Percentiles rank a stretch among this genome's conserved stretches.
Evolutionary conservation across 2,797 vertebrate species (phyloP).

Genomic region (Parambassis ranga): DNA sequence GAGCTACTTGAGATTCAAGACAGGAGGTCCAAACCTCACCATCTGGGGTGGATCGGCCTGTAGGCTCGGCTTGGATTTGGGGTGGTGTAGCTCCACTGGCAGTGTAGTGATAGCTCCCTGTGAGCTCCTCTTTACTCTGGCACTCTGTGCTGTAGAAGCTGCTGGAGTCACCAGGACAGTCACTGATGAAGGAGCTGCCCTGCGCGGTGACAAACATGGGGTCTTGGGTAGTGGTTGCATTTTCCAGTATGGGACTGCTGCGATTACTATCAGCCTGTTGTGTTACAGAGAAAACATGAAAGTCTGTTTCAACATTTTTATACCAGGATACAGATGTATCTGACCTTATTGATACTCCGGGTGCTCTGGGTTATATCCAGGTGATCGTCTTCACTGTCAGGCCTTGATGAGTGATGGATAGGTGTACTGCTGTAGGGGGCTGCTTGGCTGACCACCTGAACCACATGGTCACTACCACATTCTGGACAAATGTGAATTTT

Average conservation of each 20-base stretch:
- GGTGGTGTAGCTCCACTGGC: conserved; percentile 1
- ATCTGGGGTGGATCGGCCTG: conserved; percentile 32
- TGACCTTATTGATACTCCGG: conserved; percentile 33
- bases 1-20: too few relatives aligned
- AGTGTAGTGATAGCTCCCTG: conserved; percentile 70
- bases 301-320: too few relatives aligned
- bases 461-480: conserved; percentile 90
- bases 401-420: not conserved
- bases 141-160: conserved; percentile 43
- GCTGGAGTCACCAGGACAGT: conserved; percentile 26
- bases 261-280: conserved; percentile 28
- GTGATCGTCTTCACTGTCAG: conserved; percentile 30
- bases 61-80: not conserved
- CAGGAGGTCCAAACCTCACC: conserved; percentile 55
- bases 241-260: conserved; percentile 39
- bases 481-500: conserved; percentile 79
- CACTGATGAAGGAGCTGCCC: conserved; percentile 64
- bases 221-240: conserved; percentile 22
- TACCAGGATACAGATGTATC: too few relatives aligned
- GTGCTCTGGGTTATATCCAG: conserved; percentile 7
- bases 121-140: conserved; percentile 64
- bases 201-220: conserved; percentile 65
- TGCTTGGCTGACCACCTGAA: conserved; percentile 78
- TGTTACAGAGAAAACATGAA: not conserved
- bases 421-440: conserved; percentile 74